These are phyloP conservation scores for Pocillopora grandis DNA, from an alignment of 92 coral and sea anemone species.

Conservation along the genomic window DNA sequence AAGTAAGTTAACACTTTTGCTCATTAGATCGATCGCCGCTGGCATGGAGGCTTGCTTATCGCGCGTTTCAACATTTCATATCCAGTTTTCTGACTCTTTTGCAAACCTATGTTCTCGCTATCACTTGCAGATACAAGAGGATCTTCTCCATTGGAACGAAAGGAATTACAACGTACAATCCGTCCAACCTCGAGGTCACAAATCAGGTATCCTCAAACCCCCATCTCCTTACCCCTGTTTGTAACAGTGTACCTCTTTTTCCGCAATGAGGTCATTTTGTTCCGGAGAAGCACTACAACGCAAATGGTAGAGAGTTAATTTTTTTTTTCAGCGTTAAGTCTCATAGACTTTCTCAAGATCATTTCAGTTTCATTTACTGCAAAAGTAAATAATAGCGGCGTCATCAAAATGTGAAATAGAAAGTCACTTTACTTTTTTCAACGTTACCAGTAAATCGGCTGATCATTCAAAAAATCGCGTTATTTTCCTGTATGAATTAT, in stretches of 20 bases:
- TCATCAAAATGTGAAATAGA: too few species aligned
- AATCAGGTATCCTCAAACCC: conserved; percentile 69
- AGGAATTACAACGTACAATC: conserved; percentile 97
- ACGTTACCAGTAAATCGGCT: too few species aligned
- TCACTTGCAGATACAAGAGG: conserved; percentile 86
- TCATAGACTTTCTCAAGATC: too few species aligned
- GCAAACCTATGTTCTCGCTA: conserved; percentile 3
- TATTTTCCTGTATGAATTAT: too few species aligned
- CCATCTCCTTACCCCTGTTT: too few species aligned
- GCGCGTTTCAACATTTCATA: neutral
- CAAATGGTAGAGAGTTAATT: neutral
- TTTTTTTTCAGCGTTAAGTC: neutral
- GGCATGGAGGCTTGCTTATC: neutral
- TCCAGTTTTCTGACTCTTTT: conserved; percentile 9
- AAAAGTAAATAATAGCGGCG: too few species aligned
- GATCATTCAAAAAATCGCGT: too few species aligned
- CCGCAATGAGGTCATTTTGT: conserved; percentile 1
- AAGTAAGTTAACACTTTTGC: conserved; percentile 68
- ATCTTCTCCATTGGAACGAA: conserved; percentile 96
- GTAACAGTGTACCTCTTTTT: neutral
- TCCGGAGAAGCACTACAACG: neutral
- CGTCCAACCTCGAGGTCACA: conserved; percentile 86
- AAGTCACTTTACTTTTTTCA: too few species aligned
- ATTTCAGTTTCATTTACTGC: too few species aligned
- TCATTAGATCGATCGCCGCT: neutral